Evolutionary conservation across 2,113 vertebrate genomes (phyloP).

Genomic region (Sebastes schlegelii): DNA sequence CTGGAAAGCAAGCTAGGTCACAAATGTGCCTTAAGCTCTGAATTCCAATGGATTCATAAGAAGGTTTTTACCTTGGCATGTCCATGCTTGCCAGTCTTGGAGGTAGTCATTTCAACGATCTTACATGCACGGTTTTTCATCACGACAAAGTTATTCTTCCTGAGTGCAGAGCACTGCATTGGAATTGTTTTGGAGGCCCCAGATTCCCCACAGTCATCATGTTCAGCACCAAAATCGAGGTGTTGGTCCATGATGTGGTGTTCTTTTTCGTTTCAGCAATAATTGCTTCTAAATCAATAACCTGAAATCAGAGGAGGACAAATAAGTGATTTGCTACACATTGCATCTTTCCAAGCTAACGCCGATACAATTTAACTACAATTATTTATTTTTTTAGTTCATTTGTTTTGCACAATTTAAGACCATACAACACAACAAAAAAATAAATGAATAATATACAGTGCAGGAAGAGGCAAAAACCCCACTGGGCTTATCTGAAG

Average conservation of each 20-base stretch:
- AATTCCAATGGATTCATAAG: constrained; percentile 5
- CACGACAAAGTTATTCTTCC: constrained; percentile 93
- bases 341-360: too few species aligned
- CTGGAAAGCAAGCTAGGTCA: background rate
- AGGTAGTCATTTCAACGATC: constrained; percentile 95
- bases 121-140: constrained; percentile 92
- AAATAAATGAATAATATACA: too few species aligned
- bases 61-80: constrained; percentile 90
- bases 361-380: too few species aligned
- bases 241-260: constrained; percentile 79
- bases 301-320: too few species aligned
- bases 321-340: too few species aligned
- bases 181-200: constrained; percentile 91
- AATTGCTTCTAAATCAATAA: too few species aligned
- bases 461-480: too few species aligned
- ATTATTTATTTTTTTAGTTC: too few species aligned
- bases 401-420: too few species aligned
- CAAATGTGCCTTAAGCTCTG: background rate
- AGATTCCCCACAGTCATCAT: constrained; percentile 79
- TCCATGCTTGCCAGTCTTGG: constrained; percentile 96
- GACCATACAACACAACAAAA: too few species aligned
- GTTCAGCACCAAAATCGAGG: constrained; percentile 77
- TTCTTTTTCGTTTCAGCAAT: too few species aligned
- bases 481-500: too few species aligned
- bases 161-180: constrained; percentile 92